Evolutionary conservation across 1,140 invertebrate genomes (phyloP).

Genomic region (Cotesia typhae): DNA sequence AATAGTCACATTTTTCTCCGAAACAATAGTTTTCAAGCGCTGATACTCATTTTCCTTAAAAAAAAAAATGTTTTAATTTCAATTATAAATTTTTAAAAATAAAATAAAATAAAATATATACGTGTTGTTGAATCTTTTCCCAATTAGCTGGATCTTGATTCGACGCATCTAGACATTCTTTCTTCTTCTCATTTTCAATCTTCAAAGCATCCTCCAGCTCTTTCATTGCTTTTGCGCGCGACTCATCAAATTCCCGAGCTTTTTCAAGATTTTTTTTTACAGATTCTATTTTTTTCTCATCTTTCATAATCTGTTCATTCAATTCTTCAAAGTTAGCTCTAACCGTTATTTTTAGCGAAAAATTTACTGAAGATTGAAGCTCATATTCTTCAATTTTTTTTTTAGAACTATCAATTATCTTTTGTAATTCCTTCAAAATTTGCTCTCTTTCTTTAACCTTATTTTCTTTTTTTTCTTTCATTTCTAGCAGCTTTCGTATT

Average conservation of each 20-base stretch:
- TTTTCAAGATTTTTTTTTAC: not conserved
- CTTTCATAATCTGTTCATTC: not conserved
- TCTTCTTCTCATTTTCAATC: too few species aligned
- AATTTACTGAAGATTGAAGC: too few species aligned
- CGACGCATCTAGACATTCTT: not conserved
- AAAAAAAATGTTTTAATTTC: conserved; percentile 21
- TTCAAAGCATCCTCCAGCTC: conserved; percentile 11
- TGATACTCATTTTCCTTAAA: conserved; percentile 87
- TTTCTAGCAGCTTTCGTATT: not conserved
- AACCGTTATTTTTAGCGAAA: not conserved
- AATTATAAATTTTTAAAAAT: not conserved
- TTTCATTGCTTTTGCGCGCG: not conserved
- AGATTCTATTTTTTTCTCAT: not conserved
- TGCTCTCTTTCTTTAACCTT: not conserved
- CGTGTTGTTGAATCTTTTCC: not conserved
- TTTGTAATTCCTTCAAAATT: too few species aligned
- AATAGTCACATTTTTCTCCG: conserved; percentile 80
- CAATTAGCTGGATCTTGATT: not conserved
- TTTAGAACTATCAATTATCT: too few species aligned
- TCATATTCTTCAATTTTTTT: too few species aligned
- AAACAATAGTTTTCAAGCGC: conserved; percentile 88
- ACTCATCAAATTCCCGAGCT: not conserved
- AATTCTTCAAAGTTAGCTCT: not conserved
- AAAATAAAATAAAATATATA: not conserved
- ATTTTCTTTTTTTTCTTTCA: not conserved